Base-by-base conservation (phyloP, 2,888 invertebrate species). In the Saturnia pavonia region DNA sequence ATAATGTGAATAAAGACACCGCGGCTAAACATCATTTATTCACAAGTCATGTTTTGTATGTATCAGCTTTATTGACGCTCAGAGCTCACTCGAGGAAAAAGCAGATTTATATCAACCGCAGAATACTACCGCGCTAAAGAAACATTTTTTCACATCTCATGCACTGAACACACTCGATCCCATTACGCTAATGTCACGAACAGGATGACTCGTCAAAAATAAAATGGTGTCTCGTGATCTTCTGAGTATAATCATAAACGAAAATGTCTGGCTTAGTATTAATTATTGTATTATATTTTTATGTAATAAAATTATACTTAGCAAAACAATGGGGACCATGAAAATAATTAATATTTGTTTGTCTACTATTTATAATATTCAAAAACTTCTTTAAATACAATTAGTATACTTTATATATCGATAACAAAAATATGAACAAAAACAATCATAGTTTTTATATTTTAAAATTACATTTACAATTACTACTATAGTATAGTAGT, bases 111-210 rank as follows among this genome's bases (percentile, higher is more conserved):
- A 45, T 54, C 67, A 42, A 73, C 71, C 72, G 43, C 70, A 27
- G 63, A 34, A n/a, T 34, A 68, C 48, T 67, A 67, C 67, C 45
- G 22, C 69, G 45, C 22, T 70, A 48, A 72, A 73, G 69, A 65
- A 22, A 60, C 72, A 71, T 54, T 73, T 76, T 78, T 75, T 75
- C 70, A 54, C 72, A 68, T 74, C 75, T 78, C 79, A 75, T 76
- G 76, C 72, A 79, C 73, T 68, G 70, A 71, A 73, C 72, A 72
- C 71, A 74, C 72, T 75, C 72, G 75, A 82, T 78, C 78, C 80
- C 79, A 85, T 87, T 84, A 83, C 76, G 75, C 76, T 81, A 83
- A 87, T 83, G 83, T 81, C 79, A 79, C 75, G 77, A 78, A 72
- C 79, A 80, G 75, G 71, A 74, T 84, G 82, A 87, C 82, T 84